These are phyloP conservation scores for Cartodere bifasciata DNA, from an alignment of 2,888 invertebrate genomes.

Conservation along the genomic window DNA sequence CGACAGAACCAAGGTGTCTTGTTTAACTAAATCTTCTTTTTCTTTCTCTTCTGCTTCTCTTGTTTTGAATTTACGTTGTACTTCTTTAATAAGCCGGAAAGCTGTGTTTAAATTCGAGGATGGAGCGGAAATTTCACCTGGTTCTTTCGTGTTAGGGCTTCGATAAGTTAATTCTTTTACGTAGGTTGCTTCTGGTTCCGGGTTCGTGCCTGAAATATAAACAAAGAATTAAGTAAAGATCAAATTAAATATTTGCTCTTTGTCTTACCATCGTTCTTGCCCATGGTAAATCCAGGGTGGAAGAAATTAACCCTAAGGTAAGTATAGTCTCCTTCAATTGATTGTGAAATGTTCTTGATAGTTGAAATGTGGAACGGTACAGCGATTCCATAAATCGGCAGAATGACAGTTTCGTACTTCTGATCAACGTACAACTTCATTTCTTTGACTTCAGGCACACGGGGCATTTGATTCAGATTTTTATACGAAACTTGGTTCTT, in stretches of 20 bases:
- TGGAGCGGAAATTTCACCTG: conserved; percentile 87
- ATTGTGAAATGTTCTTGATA: conserved; percentile 97
- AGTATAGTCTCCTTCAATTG: conserved; percentile 97
- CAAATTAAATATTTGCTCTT: not conserved
- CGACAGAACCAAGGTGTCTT: conserved; percentile 87
- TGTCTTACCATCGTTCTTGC: conserved; percentile 61
- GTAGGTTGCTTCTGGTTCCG: conserved; percentile 92
- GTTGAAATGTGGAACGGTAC: conserved; percentile 99
- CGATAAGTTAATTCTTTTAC: conserved; percentile 98
- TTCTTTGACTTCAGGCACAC: conserved; percentile 85
- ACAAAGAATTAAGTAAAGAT: not conserved
- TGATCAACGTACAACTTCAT: conserved; percentile 92
- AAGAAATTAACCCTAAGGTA: conserved; percentile 97
- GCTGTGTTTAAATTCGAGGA: conserved; percentile 94
- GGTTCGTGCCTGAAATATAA: conserved; percentile 51
- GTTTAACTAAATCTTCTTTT: conserved; percentile 97
- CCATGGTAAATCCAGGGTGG: conserved; percentile 95
- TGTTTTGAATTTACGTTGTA: conserved; percentile 94
- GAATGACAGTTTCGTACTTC: conserved; percentile 95
- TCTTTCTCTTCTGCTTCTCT: conserved; percentile 97
- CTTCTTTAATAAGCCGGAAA: conserved; percentile 93
- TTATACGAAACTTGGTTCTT: conserved; percentile 96
- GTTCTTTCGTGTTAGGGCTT: conserved; percentile 94
- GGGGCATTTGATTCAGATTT: conserved; percentile 80
- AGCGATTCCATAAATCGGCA: conserved; percentile 91